These are phyloP conservation scores for Oncorhynchus clarkii DNA, from an alignment of 2,113 vertebrate species.

Conservation along the genomic window DNA sequence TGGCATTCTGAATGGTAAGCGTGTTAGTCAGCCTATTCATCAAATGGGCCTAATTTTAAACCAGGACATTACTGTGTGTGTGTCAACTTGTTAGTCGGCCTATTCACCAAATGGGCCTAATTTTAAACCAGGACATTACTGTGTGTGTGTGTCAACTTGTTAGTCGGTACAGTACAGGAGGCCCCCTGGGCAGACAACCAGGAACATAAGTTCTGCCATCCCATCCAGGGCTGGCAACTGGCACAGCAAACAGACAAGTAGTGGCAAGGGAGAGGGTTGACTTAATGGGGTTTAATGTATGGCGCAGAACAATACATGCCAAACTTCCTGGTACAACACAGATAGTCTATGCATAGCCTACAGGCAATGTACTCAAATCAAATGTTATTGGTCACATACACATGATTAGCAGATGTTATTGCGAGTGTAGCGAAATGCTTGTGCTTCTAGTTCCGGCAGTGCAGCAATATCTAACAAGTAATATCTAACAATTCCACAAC, in stretches of 20 bases:
- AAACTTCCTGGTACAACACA: too few species aligned
- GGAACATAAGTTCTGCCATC: constrained; percentile 1
- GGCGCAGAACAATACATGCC: too few species aligned
- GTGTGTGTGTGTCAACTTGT: not conserved
- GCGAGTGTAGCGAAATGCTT: too few species aligned
- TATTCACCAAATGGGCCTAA: constrained; percentile 11
- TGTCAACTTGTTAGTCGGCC: too few species aligned
- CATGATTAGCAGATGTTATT: too few species aligned
- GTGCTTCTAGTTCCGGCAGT: too few species aligned
- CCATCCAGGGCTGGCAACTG: not conserved
- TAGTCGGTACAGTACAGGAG: not conserved
- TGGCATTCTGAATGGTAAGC: constrained; percentile 60
- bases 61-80: constrained; percentile 9
- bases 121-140: constrained; percentile 4
- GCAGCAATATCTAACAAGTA: too few species aligned
- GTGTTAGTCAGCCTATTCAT: not conserved
- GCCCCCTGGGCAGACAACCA: constrained; percentile 1
- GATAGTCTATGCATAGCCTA: too few species aligned
- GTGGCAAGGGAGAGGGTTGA: not conserved
- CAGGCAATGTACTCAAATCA: too few species aligned
- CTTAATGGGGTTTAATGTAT: not conserved
- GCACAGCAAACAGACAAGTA: not conserved
- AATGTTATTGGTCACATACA: too few species aligned
- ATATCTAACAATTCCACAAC: too few species aligned
- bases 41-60: constrained; percentile 9